Evolutionary conservation across 2,888 invertebrate genomes (phyloP), one percentile per base, ranked within the genome.

Genomic region (Philaethria dido): DNA sequence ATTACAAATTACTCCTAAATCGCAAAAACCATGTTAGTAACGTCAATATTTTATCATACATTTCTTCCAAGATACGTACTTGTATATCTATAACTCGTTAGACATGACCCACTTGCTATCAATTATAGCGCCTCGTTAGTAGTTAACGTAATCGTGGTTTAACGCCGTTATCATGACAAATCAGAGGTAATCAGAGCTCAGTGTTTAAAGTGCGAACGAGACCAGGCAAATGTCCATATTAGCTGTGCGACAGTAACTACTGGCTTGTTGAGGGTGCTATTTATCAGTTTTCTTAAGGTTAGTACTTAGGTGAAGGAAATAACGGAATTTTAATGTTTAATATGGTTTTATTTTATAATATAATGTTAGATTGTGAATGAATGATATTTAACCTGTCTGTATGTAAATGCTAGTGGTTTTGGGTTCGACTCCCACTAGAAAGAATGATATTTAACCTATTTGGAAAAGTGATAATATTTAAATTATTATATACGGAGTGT

Each of bases 111-210:
- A 65, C 29, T 44, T 52, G 47, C 48, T 48, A 44, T 60, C 65
- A 65, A 65, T 65, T 65, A 65, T 50, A 45, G 65, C 50, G 57
- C 64, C 57, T 64, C 64, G 65, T 65, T 65, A 65, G 44, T 33
- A 39, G 50, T 60, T 59, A 60, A 29, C 59, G 59, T 60, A 50
- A 65, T 59, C 47, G 50, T n/a, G 64, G 59, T 18, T 57, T 69
- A 67, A 69, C 65, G 69, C 75, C 74, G 75, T 76, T 78, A 78
- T 73, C 72, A 73, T 74, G 75, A 78, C 77, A 75, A 77, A 79
- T 79, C 74, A 67, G 69, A 69, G 60, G 72, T 69, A 70, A 72
- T 72, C 69, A 75, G 70, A 63, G 71, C 62, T 71, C 59, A 48
- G 50, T 50, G 65, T 50, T 50, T 59, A 59, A 69, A 69, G 73